Evolutionary conservation across 2,113 vertebrate genomes (phyloP).

Genomic region (Petromus typicus): DNA sequence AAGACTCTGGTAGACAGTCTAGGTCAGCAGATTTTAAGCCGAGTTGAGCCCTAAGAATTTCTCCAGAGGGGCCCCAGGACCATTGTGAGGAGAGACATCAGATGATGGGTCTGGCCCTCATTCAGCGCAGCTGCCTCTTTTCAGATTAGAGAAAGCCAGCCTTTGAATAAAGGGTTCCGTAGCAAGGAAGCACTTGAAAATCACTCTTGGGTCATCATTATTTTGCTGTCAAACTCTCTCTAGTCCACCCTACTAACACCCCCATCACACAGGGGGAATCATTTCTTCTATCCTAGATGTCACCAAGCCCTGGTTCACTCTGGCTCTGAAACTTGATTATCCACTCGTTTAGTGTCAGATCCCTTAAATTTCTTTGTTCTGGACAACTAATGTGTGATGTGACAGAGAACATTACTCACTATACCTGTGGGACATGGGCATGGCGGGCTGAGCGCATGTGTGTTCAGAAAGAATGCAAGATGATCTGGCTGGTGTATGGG

Average conservation of each 20-base stretch:
- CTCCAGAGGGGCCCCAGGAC: neutral
- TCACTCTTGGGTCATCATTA: neutral
- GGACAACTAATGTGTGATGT: neutral
- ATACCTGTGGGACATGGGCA: neutral
- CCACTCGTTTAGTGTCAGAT: neutral
- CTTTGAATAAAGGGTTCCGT: neutral
- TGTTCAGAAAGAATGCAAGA: neutral
- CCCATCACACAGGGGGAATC: too few species aligned
- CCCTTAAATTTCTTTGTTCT: conserved; percentile 10
- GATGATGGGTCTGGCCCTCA: neutral
- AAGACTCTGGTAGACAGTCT: conserved; percentile 31
- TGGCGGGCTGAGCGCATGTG: neutral
- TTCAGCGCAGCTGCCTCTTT: neutral
- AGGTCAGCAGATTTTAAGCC: conserved; percentile 69
- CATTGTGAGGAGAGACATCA: neutral
- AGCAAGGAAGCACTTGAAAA: neutral
- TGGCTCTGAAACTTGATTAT: neutral
- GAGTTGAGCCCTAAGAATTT: conserved; percentile 60
- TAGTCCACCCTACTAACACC: neutral
- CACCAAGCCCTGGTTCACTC: neutral
- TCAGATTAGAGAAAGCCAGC: neutral
- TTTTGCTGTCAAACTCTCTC: neutral
- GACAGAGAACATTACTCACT: neutral
- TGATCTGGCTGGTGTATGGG: neutral
- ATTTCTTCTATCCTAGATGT: neutral